Conservation (phyloP, 2,888 invertebrate genomes). For the Phyto melanocephala region DNA sequence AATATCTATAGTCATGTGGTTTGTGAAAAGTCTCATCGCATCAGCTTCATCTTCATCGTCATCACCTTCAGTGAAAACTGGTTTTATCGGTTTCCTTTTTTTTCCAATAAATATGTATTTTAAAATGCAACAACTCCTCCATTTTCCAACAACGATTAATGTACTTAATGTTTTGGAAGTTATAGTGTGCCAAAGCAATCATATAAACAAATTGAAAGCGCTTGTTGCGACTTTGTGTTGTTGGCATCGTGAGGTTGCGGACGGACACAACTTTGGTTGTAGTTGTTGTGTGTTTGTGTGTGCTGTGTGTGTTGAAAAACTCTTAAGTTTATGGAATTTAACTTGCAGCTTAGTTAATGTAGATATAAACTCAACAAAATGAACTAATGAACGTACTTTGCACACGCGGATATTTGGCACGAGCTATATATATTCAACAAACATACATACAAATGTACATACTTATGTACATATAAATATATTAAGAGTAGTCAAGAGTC, state of each 20-base stretch:
- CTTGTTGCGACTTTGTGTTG: background rate
- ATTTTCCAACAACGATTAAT: conserved; percentile 27
- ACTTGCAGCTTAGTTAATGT: conserved; percentile 35
- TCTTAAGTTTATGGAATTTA: conserved; percentile 20
- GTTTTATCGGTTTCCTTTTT: conserved; percentile 16
- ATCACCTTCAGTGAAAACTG: conserved; percentile 28
- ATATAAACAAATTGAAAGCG: conserved; percentile 57
- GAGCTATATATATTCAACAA: conserved; percentile 67
- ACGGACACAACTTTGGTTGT: background rate
- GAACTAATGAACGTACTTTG: conserved; percentile 72
- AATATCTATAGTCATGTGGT: conserved; percentile 27
- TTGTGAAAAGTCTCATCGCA: conserved; percentile 27
- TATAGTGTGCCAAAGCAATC: conserved; percentile 56
- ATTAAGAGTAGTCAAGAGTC: background rate
- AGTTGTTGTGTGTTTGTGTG: background rate
- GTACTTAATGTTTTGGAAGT: conserved; percentile 49
- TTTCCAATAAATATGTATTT: background rate
- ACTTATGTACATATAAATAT: background rate
- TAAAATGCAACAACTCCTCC: background rate
- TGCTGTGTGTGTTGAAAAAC: background rate
- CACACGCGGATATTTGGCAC: conserved; percentile 78
- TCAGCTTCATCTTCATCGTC: background rate
- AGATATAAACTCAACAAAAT: conserved; percentile 54
- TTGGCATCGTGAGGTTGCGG: conserved; percentile 1
- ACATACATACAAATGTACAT: too few relatives aligned